Evolutionary conservation across 2,113 vertebrate species (phyloP).

Genomic region (Theristicus caerulescens): DNA sequence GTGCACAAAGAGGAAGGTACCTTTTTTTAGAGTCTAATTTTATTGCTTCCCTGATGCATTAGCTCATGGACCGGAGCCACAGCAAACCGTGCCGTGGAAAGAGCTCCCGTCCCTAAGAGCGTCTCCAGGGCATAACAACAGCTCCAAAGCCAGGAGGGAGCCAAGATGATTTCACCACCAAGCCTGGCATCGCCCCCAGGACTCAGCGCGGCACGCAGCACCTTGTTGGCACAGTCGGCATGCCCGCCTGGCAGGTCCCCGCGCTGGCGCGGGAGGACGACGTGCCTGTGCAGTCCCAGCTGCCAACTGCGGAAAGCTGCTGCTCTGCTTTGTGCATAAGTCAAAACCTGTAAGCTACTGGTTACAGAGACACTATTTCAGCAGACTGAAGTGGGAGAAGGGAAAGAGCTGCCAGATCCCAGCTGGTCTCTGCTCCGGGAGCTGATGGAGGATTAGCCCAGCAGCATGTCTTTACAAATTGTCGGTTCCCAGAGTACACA

Average conservation of each 20-base stretch:
- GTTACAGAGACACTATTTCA: neutral
- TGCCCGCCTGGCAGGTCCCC: neutral
- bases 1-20: neutral
- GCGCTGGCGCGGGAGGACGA: accelerated
- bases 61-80: accelerated
- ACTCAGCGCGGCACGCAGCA: accelerated
- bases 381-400: neutral
- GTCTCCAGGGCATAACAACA: neutral
- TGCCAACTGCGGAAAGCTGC: neutral
- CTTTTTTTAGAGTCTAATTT: neutral
- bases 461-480: slow-evolving; percentile 28
- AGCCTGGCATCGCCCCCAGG: neutral
- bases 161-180: neutral
- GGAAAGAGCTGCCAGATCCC: slow-evolving; percentile 23
- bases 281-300: neutral
- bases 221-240: neutral
- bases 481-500: slow-evolving; percentile 5
- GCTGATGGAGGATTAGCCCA: slow-evolving; percentile 42
- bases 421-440: slow-evolving; percentile 10
- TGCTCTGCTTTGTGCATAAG: neutral
- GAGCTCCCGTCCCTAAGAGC: neutral
- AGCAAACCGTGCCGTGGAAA: neutral
- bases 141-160: neutral
- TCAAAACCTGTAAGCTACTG: slow-evolving; percentile 23
- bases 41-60: neutral